phyloP scores from a whole-genome alignment of 2,113 vertebrate species.

The Cygnus atratus region DNA sequence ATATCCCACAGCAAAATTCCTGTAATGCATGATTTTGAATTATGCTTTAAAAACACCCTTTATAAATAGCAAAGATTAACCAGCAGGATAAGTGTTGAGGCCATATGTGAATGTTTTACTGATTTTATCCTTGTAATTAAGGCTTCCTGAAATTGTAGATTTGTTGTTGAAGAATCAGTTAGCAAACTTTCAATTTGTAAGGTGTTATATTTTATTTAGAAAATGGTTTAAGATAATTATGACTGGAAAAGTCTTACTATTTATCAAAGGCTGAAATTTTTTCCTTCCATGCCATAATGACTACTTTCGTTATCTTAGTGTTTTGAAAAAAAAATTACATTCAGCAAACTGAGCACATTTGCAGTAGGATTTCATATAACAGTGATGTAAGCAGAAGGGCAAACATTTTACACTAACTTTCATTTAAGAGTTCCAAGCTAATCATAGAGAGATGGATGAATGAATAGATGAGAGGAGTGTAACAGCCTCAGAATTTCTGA shows the following conservation, averaged over 20 bases:
- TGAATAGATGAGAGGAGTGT: background rate
- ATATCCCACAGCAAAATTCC: slow-evolving; percentile 13
- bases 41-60: slow-evolving; percentile 31
- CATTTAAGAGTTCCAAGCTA: background rate
- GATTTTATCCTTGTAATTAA: background rate
- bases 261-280: background rate
- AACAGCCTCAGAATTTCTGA: background rate
- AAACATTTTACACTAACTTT: background rate
- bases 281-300: background rate
- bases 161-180: slow-evolving; percentile 12
- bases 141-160: slow-evolving; percentile 8
- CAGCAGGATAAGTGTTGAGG: background rate
- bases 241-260: background rate
- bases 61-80: slow-evolving; percentile 47
- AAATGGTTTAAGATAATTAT: background rate
- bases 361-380: background rate
- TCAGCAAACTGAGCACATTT: background rate
- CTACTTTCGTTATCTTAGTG: background rate
- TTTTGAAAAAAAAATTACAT: background rate
- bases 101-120: background rate
- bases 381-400: background rate
- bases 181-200: slow-evolving; percentile 38
- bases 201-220: slow-evolving; percentile 25
- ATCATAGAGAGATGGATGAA: background rate
- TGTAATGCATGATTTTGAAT: slow-evolving; percentile 27